Percentiles rank a stretch among this genome's conserved stretches.
Conservation (phyloP, 2,888 invertebrate genomes). For the Chelonus formosanus region DNA sequence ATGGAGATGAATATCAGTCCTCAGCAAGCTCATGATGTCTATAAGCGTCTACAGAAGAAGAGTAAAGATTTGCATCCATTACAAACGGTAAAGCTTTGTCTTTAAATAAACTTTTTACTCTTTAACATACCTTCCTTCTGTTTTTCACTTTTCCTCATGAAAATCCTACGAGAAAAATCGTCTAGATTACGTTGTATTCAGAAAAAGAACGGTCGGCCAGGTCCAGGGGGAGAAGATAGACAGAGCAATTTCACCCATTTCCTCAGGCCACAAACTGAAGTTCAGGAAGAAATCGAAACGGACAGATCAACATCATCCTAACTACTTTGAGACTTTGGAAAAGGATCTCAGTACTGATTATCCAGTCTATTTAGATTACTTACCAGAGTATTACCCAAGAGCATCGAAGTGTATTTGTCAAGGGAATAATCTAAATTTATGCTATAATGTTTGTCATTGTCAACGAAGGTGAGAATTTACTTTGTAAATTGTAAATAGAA, state of each 20-base stretch:
- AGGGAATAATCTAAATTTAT: no score
- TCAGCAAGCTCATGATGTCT: constrained; percentile 52
- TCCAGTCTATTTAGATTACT: no score
- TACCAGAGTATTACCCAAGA: no score
- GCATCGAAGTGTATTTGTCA: no score
- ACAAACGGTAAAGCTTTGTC: constrained; percentile 43
- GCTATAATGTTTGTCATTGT: no score
- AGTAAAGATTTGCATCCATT: constrained; percentile 45
- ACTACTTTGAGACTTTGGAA: not conserved
- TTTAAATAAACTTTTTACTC: not conserved
- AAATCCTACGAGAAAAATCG: constrained; percentile 19
- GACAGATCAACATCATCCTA: not conserved
- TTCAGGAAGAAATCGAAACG: not conserved
- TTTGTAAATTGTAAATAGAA: no score
- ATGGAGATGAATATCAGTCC: constrained; percentile 54
- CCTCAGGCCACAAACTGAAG: not conserved
- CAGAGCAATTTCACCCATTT: not conserved
- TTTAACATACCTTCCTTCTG: not conserved
- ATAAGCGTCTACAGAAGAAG: constrained; percentile 47
- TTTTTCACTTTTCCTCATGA: not conserved
- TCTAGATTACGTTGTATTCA: constrained; percentile 25
- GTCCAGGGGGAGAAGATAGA: constrained; percentile 12
- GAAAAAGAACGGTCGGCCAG: constrained; percentile 27
- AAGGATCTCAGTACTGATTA: no score
- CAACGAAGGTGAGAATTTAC: no score